Percentiles rank a stretch among this genome's conserved stretches.
Conservation (phyloP, 2,113 vertebrate genomes). For the Actenoides hombroni region DNA sequence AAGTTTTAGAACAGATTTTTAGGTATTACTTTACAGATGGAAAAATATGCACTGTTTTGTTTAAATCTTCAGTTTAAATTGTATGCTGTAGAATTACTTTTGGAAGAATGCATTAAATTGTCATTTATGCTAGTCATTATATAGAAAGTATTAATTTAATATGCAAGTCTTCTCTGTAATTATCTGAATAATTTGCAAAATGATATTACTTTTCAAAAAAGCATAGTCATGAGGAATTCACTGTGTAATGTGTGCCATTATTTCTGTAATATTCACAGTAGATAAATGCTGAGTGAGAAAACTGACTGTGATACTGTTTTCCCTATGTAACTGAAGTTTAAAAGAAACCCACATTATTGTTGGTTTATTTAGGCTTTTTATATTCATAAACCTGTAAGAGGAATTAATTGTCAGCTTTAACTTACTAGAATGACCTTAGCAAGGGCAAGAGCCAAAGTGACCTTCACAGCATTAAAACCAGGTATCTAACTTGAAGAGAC, state of each 20-base stretch:
- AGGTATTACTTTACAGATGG: background rate
- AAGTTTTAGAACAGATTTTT: constrained; percentile 5
- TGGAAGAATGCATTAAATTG: background rate
- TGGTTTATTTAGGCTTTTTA: background rate
- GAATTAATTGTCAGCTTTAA: background rate
- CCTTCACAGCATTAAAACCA: constrained; percentile 41
- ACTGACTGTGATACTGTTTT: constrained; percentile 29
- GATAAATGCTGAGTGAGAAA: background rate
- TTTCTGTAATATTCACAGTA: background rate
- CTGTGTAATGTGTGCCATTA: constrained; percentile 10
- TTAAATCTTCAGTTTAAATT: background rate
- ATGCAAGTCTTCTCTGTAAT: background rate
- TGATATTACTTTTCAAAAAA: background rate
- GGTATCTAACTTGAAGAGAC: constrained; percentile 40
- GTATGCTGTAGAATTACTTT: constrained; percentile 12
- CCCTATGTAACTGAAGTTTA: constrained; percentile 26
- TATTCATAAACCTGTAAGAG: background rate
- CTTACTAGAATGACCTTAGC: background rate
- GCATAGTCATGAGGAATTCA: background rate
- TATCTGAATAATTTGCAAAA: background rate
- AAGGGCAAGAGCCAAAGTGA: constrained; percentile 58
- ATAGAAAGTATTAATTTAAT: constrained; percentile 3
- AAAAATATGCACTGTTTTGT: background rate
- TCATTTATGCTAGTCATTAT: background rate
- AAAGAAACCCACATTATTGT: background rate